These are phyloP conservation scores for Sinella curviseta DNA, from an alignment of 1,140 invertebrate genomes.

Conservation along the genomic window DNA sequence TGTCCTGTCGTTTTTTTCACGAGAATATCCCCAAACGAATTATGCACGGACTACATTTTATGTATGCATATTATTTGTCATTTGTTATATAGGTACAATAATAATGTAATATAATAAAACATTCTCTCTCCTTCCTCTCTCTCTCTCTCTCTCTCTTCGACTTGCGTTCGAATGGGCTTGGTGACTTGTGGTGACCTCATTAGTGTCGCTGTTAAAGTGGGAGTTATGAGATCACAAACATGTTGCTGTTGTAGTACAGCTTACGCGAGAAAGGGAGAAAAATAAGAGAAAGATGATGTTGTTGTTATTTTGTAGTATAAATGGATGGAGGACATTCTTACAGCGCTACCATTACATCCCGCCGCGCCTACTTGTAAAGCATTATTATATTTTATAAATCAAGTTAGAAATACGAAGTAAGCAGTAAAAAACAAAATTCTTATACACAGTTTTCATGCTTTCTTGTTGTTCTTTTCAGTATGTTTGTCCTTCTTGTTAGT, in stretches of 20 bases:
- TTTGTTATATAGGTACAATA: neutral
- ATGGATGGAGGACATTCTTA: neutral
- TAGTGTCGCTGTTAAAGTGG: slow-evolving; percentile 22
- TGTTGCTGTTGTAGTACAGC: slow-evolving; percentile 2
- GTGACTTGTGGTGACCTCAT: slow-evolving; percentile 26
- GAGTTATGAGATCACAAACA: slow-evolving; percentile 25
- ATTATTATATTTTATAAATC: no score
- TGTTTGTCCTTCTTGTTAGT: neutral
- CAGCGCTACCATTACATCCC: neutral
- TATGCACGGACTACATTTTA: neutral
- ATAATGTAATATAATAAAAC: neutral
- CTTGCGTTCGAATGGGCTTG: neutral
- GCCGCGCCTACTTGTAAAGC: neutral
- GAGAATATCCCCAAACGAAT: neutral
- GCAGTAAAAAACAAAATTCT: no score
- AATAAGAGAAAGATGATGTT: neutral
- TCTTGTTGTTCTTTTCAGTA: no score
- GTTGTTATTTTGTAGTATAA: no score
- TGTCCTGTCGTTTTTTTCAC: neutral
- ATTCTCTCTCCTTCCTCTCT: no score
- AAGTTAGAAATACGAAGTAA: no score
- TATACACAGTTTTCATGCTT: no score
- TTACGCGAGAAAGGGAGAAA: neutral
- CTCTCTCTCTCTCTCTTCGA: neutral
- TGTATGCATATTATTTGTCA: neutral